These are phyloP conservation scores for Pimpla rufipes DNA, from an alignment of 2,888 invertebrate genomes.

Conservation along the genomic window DNA sequence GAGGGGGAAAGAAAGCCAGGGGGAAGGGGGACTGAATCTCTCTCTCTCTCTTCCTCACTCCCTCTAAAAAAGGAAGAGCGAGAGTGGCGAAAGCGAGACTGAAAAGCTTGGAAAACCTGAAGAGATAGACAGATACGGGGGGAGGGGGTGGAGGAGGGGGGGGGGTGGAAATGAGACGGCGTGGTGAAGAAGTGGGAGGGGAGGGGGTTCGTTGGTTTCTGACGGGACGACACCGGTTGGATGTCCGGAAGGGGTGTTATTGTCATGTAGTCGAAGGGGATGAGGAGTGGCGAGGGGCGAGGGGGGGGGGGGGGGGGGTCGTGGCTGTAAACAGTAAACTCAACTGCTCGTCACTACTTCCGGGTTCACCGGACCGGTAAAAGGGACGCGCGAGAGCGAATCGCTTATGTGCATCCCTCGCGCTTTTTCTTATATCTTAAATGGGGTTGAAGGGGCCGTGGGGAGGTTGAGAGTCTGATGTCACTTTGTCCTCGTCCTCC, in stretches of 20 bases:
- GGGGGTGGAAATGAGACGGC: not conserved
- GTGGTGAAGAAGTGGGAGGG: no score
- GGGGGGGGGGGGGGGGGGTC: no score
- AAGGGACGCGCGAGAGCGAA: slow-evolving; percentile 38
- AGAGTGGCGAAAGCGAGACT: slow-evolving; percentile 20
- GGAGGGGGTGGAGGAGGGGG: slow-evolving; percentile 1
- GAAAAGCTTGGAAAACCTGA: slow-evolving; percentile 10
- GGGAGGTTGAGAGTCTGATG: no score
- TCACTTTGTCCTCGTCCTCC: slow-evolving; percentile 8
- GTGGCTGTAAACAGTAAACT: slow-evolving; percentile 12
- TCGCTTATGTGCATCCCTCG: slow-evolving; percentile 24
- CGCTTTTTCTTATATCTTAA: not conserved
- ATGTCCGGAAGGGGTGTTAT: slow-evolving; percentile 32
- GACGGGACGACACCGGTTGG: slow-evolving; percentile 25
- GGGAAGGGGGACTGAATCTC: not conserved
- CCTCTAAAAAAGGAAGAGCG: slow-evolving; percentile 28
- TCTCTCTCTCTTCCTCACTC: no score
- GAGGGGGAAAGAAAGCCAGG: no score
- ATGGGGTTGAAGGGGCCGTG: no score
- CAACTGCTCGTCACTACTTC: slow-evolving; percentile 51
- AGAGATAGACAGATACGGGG: not conserved
- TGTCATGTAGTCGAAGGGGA: slow-evolving; percentile 25
- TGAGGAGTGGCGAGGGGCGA: no score
- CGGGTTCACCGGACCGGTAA: slow-evolving; percentile 55
- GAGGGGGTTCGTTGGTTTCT: not conserved